Evolutionary conservation across 2,797 vertebrate species (phyloP).

Genomic region (Lepus townsendii): DNA sequence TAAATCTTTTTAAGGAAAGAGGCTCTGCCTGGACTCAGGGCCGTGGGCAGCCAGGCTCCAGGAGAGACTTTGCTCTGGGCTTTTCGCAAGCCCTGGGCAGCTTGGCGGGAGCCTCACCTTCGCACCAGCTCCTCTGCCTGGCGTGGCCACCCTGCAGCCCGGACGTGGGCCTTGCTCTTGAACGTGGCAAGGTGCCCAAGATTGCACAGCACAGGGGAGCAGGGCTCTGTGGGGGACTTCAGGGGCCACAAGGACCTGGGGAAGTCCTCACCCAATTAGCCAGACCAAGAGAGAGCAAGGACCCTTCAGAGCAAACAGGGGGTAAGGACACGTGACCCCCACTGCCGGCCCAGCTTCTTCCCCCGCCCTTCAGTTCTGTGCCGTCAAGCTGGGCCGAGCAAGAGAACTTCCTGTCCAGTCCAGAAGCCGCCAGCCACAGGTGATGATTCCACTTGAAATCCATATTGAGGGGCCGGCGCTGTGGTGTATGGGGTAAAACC

Average conservation of each 20-base stretch:
- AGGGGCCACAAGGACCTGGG: background rate
- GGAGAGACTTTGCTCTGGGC: background rate
- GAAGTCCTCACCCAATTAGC: background rate
- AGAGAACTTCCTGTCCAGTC: background rate
- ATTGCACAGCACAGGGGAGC: background rate
- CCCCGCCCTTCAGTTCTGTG: background rate
- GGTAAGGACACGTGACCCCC: accelerated
- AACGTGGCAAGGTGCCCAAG: background rate
- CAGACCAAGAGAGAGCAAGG: background rate
- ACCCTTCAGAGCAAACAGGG: too few species aligned
- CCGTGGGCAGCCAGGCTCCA: background rate
- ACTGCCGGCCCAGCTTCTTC: too few species aligned
- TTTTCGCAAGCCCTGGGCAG: background rate
- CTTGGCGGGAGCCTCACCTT: background rate
- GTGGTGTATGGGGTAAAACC: too few species aligned
- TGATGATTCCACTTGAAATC: background rate
- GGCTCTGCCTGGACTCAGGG: background rate
- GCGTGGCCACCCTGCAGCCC: background rate
- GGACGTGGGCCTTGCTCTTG: background rate
- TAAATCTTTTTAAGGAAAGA: too few species aligned
- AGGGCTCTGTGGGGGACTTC: background rate
- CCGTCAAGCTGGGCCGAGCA: accelerated
- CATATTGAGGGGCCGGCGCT: background rate
- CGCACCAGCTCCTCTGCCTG: background rate
- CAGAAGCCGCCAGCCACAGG: background rate